These are phyloP conservation scores for Piscicola geometra DNA, from an alignment of 2,888 invertebrate species.

Conservation along the genomic window DNA sequence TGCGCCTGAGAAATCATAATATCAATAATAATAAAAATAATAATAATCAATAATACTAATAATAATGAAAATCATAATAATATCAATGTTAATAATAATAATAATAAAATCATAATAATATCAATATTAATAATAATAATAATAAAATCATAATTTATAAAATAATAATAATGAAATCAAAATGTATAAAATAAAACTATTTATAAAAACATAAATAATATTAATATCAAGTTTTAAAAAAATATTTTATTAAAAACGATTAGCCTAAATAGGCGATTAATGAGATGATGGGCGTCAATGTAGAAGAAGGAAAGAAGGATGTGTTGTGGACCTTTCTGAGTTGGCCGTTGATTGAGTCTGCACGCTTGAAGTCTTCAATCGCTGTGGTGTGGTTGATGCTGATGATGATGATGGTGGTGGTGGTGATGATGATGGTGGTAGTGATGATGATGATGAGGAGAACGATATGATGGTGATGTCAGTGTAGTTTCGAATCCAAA, in stretches of 20 bases:
- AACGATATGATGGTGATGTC: too few relatives aligned
- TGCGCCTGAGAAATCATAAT: conserved; percentile 49
- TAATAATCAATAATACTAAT: too few relatives aligned
- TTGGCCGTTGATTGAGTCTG: conserved; percentile 74
- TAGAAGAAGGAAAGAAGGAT: too few relatives aligned
- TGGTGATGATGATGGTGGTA: too few relatives aligned
- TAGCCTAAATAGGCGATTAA: too few relatives aligned
- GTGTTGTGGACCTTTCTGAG: conserved; percentile 74
- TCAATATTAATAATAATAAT: neutral
- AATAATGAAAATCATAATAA: neutral
- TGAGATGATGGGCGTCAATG: too few relatives aligned
- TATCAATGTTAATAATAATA: neutral
- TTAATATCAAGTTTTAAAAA: too few relatives aligned
- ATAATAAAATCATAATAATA: neutral
- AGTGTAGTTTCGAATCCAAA: too few relatives aligned
- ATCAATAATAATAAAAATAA: neutral
- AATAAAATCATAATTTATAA: neutral
- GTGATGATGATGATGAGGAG: too few relatives aligned
- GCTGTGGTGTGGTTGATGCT: too few relatives aligned
- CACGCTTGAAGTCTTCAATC: conserved; percentile 77
- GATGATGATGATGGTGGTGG: too few relatives aligned
- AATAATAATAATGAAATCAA: neutral
- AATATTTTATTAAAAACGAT: too few relatives aligned
- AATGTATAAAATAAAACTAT: neutral
- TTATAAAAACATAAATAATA: conserved; percentile 50